phyloP scores from a whole-genome alignment of 2,888 invertebrate species.

The Tromatobia lineatoria region DNA sequence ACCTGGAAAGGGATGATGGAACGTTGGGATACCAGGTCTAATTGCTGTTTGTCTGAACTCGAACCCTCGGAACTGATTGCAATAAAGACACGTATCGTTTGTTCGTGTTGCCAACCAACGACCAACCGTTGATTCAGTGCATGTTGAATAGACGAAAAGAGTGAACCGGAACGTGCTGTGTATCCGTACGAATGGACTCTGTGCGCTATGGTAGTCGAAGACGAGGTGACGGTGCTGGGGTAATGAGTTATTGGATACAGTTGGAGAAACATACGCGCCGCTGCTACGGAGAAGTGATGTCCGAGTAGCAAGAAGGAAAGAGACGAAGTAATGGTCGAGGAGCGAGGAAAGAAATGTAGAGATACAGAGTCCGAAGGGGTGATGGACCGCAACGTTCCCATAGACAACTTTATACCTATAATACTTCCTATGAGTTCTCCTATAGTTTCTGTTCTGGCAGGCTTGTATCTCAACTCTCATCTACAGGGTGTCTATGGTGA shows the following conservation, averaged over 20 bases:
- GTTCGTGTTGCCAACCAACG: not conserved
- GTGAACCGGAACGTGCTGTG: slow-evolving; percentile 1
- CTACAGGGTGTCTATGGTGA: slow-evolving; percentile 56
- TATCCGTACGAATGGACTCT: slow-evolving; percentile 1
- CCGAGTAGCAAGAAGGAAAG: slow-evolving; percentile 14
- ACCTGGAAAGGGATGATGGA: too few relatives aligned
- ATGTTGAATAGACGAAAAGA: not conserved
- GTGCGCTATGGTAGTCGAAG: slow-evolving; percentile 36
- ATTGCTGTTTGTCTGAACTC: slow-evolving; percentile 1
- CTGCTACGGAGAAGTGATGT: slow-evolving; percentile 19
- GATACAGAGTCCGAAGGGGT: slow-evolving; percentile 55
- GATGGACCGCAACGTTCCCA: slow-evolving; percentile 75
- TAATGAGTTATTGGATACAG: slow-evolving; percentile 66
- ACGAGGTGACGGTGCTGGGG: slow-evolving; percentile 38
- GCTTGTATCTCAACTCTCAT: slow-evolving; percentile 26
- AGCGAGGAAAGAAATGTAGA: not conserved
- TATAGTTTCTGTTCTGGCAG: slow-evolving; percentile 1
- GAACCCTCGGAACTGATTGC: slow-evolving; percentile 3
- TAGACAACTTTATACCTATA: slow-evolving; percentile 68
- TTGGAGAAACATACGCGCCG: slow-evolving; percentile 59
- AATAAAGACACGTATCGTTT: not conserved
- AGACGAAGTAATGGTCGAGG: not conserved
- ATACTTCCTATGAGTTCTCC: slow-evolving; percentile 53
- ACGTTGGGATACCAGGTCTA: too few relatives aligned
- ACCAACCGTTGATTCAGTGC: not conserved